A percentile compares a stretch with the other conserved stretches of the same genome.
phyloP scores from a whole-genome alignment of 2,888 invertebrate species.

The Pharmacophagus antenor region DNA sequence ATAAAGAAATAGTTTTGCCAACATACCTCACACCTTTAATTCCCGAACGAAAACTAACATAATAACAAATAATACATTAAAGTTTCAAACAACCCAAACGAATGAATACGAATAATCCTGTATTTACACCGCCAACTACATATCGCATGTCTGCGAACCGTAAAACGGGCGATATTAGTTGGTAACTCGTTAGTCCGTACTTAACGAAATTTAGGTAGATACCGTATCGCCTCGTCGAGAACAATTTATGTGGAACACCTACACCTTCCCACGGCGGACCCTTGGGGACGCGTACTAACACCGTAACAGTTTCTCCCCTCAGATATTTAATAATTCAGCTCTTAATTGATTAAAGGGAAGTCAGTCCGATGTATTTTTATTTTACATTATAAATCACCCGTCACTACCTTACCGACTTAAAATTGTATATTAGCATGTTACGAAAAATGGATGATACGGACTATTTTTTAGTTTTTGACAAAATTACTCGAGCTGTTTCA shows the following conservation, averaged over 20 bases:
- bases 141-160: constrained; percentile 50
- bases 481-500: no score
- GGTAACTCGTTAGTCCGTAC: constrained; percentile 49
- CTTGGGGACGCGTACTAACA: constrained; percentile 29
- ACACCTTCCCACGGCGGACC: constrained; percentile 37
- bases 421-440: no score
- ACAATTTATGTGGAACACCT: constrained; percentile 44
- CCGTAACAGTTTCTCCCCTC: constrained; percentile 13
- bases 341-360: constrained; percentile 14
- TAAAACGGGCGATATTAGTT: constrained; percentile 48
- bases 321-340: constrained; percentile 19
- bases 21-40: neutral
- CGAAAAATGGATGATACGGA: no score
- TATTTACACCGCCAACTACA: constrained; percentile 34
- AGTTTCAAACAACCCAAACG: constrained; percentile 35
- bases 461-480: no score
- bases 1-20: no score
- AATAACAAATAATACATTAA: constrained; percentile 26
- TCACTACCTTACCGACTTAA: no score
- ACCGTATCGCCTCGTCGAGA: constrained; percentile 41
- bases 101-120: constrained; percentile 47
- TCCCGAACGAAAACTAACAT: neutral
- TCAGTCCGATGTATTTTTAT: neutral
- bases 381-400: neutral
- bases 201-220: constrained; percentile 50